Evolutionary conservation across 1,140 invertebrate genomes (phyloP).

Genomic region (Harpegnathos saltator): DNA sequence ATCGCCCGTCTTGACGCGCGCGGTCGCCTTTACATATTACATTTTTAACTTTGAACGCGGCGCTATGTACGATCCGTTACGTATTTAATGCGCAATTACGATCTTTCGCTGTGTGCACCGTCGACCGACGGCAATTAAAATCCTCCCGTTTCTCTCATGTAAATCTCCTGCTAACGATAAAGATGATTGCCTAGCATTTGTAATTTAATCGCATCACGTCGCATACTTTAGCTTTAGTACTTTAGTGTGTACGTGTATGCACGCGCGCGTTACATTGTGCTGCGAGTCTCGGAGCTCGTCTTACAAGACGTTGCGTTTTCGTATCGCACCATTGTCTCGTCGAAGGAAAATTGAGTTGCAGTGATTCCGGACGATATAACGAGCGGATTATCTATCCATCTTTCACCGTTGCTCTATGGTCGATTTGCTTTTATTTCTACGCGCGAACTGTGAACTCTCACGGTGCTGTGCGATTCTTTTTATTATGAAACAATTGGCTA

Average conservation of each 20-base stretch:
- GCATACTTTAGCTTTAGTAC: background rate
- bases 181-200: conserved; percentile 31
- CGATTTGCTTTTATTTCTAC: conserved; percentile 37
- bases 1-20: background rate
- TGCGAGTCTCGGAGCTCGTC: background rate
- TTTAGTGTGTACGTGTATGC: too few relatives aligned
- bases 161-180: conserved; percentile 28
- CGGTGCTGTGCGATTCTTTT: conserved; percentile 3
- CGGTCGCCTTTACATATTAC: conserved; percentile 7
- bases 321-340: conserved; percentile 51
- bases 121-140: conserved; percentile 6
- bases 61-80: background rate
- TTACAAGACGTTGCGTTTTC: conserved; percentile 6
- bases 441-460: conserved; percentile 17
- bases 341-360: conserved; percentile 45
- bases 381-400: conserved; percentile 34
- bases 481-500: background rate
- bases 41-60: conserved; percentile 24
- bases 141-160: conserved; percentile 28
- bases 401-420: conserved; percentile 18
- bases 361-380: conserved; percentile 39
- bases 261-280: background rate
- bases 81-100: conserved; percentile 30
- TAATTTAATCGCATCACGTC: conserved; percentile 43
- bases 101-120: background rate